These are phyloP conservation scores for Trachelipus rathkii DNA, from an alignment of 1,140 invertebrate species.

Conservation along the genomic window DNA sequence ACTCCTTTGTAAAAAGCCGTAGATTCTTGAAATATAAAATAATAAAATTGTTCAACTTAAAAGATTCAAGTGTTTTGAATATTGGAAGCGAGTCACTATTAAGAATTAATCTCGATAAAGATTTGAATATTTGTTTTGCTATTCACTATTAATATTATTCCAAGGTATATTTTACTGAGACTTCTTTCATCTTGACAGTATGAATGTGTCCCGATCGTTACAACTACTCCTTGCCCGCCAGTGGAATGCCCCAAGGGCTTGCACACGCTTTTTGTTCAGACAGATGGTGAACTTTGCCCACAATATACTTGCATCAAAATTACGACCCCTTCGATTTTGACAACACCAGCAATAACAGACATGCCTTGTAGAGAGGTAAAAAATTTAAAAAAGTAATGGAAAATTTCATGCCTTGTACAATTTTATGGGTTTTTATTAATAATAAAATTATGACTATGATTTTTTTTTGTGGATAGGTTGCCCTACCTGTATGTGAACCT, in stretches of 20 bases:
- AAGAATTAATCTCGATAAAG: too few relatives aligned
- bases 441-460: background rate
- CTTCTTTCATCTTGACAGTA: conserved; percentile 23
- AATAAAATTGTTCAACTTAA: too few relatives aligned
- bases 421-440: too few relatives aligned
- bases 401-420: too few relatives aligned
- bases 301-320: conserved; percentile 58
- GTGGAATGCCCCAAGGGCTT: conserved; percentile 55
- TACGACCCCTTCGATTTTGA: conserved; percentile 20
- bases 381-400: too few relatives aligned
- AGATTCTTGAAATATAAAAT: too few relatives aligned
- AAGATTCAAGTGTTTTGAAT: too few relatives aligned
- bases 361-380: conserved; percentile 31
- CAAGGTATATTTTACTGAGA: too few relatives aligned
- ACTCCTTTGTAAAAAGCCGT: too few relatives aligned
- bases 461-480: conserved; percentile 22
- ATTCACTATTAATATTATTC: too few relatives aligned
- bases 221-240: conserved; percentile 39
- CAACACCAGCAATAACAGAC: conserved; percentile 27
- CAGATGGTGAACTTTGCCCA: conserved; percentile 49
- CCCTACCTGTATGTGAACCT: conserved; percentile 34
- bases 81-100: too few relatives aligned
- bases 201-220: conserved; percentile 36
- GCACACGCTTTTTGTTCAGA: conserved; percentile 50
- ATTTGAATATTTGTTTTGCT: too few relatives aligned